Base-by-base conservation (phyloP, 2,888 invertebrate genomes). In the Thyatira batis region DNA sequence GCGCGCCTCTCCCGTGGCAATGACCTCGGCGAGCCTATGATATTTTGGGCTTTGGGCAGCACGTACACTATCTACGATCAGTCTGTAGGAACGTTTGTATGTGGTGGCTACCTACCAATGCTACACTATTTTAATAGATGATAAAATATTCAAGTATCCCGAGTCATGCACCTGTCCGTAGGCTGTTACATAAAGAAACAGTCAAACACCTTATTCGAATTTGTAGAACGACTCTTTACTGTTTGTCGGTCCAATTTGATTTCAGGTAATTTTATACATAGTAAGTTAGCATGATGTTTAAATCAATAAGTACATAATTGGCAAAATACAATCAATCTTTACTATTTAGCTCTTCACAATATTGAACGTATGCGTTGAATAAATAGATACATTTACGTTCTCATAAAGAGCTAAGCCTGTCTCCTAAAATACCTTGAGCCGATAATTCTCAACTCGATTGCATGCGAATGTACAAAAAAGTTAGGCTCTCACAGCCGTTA, bases 391-490 rank as follows among this genome's bases (percentile, higher is more conserved):
- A 45, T 21, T 45, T 25, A 27, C 20, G 20, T 27, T 69, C 60
- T 60, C 55, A 52, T 63, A 51, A 51, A n/a, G n/a, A n/a, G n/a
- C 50, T 57, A 53, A 53, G 59, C 69, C 27, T 27, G 4, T 28
- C 48, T 20, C 10, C 20, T 20, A 27, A 17, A 13, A 48, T 20
- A 53, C 63, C 65, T 69, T 63, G 66, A 54, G 54, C 62, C 73
- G 71, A 79, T 79, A 75, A 71, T 75, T 73, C 65, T 58, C 67
- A 67, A 63, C 65, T 60, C 58, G 66, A 69, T 66, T 57, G 57
- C 54, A 57, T 46, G 51, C 39, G 52, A 54, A 52, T 49, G 50
- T 53, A 71, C 74, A 78, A 76, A 77, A 78, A 75, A 72, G 17
- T 69, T 71, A 61, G 65, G 61, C 65, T 69, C 62, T 54, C 62